These are phyloP conservation scores for Propithecus perrieri DNA, from an alignment of 2,797 vertebrate species.

Conservation along the genomic window DNA sequence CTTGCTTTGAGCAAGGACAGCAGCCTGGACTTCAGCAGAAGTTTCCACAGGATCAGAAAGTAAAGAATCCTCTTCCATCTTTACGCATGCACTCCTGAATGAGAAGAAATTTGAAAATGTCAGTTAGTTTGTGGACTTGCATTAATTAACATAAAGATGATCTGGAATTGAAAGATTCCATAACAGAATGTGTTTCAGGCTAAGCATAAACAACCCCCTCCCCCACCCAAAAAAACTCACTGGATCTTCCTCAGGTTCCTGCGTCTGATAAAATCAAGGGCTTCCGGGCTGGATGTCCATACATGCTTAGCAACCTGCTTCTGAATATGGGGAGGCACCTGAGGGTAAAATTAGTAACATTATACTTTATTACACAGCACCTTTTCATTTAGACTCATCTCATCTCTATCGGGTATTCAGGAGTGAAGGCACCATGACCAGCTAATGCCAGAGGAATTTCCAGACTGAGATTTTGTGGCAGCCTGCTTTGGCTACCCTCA, in stretches of 20 bases:
- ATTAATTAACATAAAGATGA: not conserved
- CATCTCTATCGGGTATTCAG: not conserved
- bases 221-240: constrained; percentile 49
- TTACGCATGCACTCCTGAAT: constrained; percentile 73
- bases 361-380: not conserved
- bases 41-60: constrained; percentile 76
- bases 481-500: not conserved
- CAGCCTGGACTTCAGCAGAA: constrained; percentile 69
- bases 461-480: not conserved
- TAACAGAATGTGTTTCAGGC: not conserved
- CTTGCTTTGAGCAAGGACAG: constrained; percentile 66
- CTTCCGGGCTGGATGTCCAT: constrained; percentile 94
- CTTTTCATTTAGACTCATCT: not conserved
- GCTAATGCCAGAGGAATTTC: not conserved
- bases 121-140: not conserved
- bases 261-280: constrained; percentile 94
- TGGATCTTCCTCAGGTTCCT: constrained; percentile 88
- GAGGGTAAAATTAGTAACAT: constrained; percentile 15
- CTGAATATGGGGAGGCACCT: constrained; percentile 94
- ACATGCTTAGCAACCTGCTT: constrained; percentile 93
- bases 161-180: not conserved
- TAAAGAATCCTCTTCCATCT: constrained; percentile 77
- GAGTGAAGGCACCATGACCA: not conserved
- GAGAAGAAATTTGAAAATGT: constrained; percentile 36
- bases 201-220: constrained; percentile 31